A percentile compares a stretch with the other conserved stretches of the same genome.
phyloP scores from a whole-genome alignment of 2,797 vertebrate species.

The Aplochiton taeniatus region DNA sequence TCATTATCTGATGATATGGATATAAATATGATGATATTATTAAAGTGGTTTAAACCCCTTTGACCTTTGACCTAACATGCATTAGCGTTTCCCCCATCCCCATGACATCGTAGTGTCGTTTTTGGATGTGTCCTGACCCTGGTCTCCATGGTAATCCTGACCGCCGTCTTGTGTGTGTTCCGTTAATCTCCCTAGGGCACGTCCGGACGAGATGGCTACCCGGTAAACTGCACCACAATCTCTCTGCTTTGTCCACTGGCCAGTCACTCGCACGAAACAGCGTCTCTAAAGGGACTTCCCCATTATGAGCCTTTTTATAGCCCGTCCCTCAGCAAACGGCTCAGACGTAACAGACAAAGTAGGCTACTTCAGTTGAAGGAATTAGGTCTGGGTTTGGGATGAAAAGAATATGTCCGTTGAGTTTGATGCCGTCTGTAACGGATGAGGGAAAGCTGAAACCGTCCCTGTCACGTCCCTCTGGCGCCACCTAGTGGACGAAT shows the following conservation, averaged over 20 bases:
- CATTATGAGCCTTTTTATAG: background rate
- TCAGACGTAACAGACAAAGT: background rate
- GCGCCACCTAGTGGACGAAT: background rate
- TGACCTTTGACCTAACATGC: no score
- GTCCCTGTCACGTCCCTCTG: background rate
- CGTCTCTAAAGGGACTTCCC: background rate
- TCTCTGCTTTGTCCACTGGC: background rate
- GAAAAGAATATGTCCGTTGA: no score
- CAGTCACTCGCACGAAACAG: background rate
- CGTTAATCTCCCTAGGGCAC: constrained; percentile 5
- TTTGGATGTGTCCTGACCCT: background rate
- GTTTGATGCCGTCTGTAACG: background rate
- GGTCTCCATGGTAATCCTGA: no score
- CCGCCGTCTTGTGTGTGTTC: no score
- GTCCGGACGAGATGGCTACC: constrained; percentile 7
- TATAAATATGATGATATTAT: no score
- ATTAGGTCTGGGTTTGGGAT: no score
- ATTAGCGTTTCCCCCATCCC: no score
- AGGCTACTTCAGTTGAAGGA: no score
- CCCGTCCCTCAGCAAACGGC: no score
- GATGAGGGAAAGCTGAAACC: background rate
- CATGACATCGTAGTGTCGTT: no score
- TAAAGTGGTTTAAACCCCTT: no score
- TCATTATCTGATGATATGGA: no score
- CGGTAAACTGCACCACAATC: constrained; percentile 3